A percentile compares a stretch with the other conserved stretches of the same genome.
These are phyloP conservation scores for Pangasius mekongensis DNA, from an alignment of 2,797 vertebrate genomes.

Conservation along the genomic window DNA sequence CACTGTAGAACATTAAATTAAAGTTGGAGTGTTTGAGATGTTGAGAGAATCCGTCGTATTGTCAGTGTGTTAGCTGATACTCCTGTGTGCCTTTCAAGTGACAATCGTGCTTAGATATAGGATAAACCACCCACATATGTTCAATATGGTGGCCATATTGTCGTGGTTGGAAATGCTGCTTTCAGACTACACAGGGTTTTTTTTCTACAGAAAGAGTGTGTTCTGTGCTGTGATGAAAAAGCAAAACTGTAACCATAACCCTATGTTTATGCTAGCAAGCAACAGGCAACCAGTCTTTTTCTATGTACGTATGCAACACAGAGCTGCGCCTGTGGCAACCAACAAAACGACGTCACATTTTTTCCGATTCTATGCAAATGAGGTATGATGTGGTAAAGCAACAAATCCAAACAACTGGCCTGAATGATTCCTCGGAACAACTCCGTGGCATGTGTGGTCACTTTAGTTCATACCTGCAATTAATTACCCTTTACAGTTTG, in stretches of 20 bases:
- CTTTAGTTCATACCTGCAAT: background rate
- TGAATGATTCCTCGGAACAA: background rate
- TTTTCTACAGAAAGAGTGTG: background rate
- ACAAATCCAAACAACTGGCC: background rate
- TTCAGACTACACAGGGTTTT: background rate
- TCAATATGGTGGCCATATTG: conserved; percentile 23
- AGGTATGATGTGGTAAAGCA: background rate
- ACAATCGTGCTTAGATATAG: conserved; percentile 52
- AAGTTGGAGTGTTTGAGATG: background rate
- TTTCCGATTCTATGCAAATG: background rate
- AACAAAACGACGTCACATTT: background rate
- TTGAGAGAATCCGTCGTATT: conserved; percentile 27
- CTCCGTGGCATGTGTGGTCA: background rate
- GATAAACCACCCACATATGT: conserved; percentile 21
- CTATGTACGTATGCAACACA: background rate
- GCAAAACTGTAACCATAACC: background rate
- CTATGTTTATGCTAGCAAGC: conserved; percentile 1
- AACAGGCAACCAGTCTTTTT: background rate
- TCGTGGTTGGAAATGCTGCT: background rate
- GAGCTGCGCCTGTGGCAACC: background rate
- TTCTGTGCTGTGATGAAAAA: background rate
- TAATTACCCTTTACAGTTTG: background rate
- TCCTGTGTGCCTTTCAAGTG: conserved; percentile 71
- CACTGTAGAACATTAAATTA: background rate
- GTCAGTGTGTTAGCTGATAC: background rate